Conservation (phyloP, 1,140 invertebrate species). For the Bombus turneri region DNA sequence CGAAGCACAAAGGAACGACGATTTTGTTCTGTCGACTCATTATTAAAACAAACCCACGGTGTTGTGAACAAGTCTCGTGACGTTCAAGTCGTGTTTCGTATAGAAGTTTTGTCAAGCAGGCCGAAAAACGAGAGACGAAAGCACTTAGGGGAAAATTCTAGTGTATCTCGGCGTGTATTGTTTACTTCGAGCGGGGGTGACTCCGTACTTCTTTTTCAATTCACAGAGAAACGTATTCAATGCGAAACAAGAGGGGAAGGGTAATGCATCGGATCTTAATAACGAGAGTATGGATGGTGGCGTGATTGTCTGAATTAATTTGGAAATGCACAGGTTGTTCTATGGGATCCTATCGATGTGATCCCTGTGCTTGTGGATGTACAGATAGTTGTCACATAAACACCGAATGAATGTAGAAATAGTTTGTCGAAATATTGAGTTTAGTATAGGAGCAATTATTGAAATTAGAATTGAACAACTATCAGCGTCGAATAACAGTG, state of each 20-base stretch:
- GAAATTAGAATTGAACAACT: neutral
- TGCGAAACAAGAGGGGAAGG: neutral
- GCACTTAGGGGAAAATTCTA: constrained; percentile 15
- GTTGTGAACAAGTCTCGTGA: neutral
- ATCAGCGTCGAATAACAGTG: neutral
- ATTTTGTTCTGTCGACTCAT: constrained; percentile 22
- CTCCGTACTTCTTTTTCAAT: neutral
- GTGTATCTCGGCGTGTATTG: constrained; percentile 31
- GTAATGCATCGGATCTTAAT: constrained; percentile 35
- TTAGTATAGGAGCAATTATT: neutral
- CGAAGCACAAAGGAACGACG: neutral
- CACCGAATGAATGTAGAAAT: neutral
- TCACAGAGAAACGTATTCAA: neutral
- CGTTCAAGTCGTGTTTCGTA: constrained; percentile 4
- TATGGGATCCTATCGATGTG: neutral
- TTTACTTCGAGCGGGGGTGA: constrained; percentile 2
- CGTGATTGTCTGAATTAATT: neutral
- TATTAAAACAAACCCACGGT: neutral
- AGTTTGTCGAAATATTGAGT: neutral
- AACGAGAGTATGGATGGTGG: neutral
- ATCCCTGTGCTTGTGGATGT: no score
- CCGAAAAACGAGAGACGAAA: constrained; percentile 1
- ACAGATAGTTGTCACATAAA: neutral
- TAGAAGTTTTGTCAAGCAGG: neutral
- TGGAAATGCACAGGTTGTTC: neutral